phyloP scores from a whole-genome alignment of 1,140 invertebrate genomes.

The Drosophila punjabiensis region DNA sequence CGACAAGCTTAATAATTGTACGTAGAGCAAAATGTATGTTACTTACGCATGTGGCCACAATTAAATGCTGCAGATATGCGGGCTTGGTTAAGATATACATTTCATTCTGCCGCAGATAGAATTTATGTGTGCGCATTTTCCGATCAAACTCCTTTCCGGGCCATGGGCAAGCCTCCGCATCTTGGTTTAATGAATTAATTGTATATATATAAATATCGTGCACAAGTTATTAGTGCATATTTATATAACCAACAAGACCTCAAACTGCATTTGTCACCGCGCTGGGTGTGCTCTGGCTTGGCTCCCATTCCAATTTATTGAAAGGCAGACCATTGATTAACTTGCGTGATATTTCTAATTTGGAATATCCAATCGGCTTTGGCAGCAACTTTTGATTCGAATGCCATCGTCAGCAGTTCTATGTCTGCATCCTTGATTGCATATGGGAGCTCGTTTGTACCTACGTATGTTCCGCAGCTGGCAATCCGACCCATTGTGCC shows the following conservation, averaged over 20 bases:
- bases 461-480: slow-evolving; percentile 20
- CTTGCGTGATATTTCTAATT: slow-evolving; percentile 2
- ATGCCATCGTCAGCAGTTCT: not conserved
- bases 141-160: not conserved
- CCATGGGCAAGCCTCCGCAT: not conserved
- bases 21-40: not conserved
- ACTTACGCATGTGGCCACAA: slow-evolving; percentile 6
- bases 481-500: slow-evolving; percentile 32
- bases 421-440: slow-evolving; percentile 15
- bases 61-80: slow-evolving; percentile 3
- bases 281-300: not conserved
- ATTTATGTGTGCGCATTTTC: not conserved
- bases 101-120: not conserved
- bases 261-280: not conserved
- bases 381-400: not conserved
- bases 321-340: not conserved
- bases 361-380: not conserved
- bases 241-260: not conserved
- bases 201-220: not conserved
- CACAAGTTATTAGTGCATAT: not conserved
- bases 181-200: not conserved
- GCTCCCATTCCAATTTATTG: not conserved
- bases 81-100: not conserved
- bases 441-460: slow-evolving; percentile 14
- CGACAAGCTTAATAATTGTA: slow-evolving; percentile 69